A percentile compares a stretch with the other conserved stretches of the same genome.
phyloP scores from a whole-genome alignment of 2,113 vertebrate species.

The Ciconia maguari region DNA sequence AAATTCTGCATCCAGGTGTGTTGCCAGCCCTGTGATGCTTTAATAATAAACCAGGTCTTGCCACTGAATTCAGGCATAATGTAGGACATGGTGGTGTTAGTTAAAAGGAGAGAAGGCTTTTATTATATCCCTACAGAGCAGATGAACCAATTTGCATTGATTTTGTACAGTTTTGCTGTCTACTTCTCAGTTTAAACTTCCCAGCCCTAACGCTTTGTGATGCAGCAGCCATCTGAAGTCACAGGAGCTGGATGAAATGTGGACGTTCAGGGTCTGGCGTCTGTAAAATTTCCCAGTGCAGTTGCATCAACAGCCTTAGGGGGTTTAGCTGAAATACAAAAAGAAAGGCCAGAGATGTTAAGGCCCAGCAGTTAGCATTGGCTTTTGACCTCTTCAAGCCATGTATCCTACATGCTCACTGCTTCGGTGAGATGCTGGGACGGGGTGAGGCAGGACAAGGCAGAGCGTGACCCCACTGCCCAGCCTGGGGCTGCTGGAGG shows the following conservation, averaged over 20 bases:
- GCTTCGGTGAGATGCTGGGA: not conserved
- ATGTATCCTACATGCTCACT: not conserved
- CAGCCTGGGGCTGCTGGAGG: not conserved
- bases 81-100: not conserved
- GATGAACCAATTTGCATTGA: not conserved
- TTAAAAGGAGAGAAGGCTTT: not conserved
- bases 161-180: not conserved
- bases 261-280: too few species aligned
- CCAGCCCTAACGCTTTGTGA: not conserved
- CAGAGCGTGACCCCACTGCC: not conserved
- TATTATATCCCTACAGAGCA: not conserved
- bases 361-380: not conserved
- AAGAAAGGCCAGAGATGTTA: not conserved
- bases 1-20: not conserved
- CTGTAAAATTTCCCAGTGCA: not conserved
- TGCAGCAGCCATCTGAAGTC: not conserved
- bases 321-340: not conserved
- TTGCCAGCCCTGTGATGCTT: not conserved
- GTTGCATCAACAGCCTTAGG: not conserved
- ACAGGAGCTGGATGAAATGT: not conserved
- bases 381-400: not conserved
- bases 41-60: not conserved
- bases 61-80: not conserved
- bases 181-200: not conserved
- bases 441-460: not conserved